Conservation (phyloP, 2,888 invertebrate species). For the Phalangium opilio region DNA sequence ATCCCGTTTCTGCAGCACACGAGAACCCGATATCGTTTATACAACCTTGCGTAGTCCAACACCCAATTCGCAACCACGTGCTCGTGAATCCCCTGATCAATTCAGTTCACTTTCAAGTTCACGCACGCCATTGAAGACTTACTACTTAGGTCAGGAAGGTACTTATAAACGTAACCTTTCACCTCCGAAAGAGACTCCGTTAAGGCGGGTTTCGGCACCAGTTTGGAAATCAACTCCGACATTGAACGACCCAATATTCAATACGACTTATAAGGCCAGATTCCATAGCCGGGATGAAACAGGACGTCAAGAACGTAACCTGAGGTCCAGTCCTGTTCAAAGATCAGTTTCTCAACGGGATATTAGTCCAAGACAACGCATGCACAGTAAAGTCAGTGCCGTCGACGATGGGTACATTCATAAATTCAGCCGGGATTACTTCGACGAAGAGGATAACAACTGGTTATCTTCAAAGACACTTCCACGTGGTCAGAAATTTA, state of each 20-base stretch:
- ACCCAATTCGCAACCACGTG: background rate
- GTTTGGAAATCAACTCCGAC: slow-evolving; percentile 3
- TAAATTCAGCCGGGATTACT: background rate
- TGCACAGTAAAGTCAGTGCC: too few relatives aligned
- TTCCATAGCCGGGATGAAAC: background rate
- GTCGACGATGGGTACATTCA: too few relatives aligned
- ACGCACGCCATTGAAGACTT: slow-evolving; percentile 1
- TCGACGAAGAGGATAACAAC: background rate
- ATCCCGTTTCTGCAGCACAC: background rate
- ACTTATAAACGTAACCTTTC: background rate
- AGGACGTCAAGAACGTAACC: background rate
- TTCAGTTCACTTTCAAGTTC: background rate
- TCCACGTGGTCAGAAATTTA: background rate
- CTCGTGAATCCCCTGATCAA: background rate
- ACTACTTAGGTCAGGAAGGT: background rate
- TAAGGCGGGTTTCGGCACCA: background rate
- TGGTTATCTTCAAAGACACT: background rate
- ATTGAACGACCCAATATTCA: background rate
- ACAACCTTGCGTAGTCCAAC: background rate
- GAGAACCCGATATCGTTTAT: background rate
- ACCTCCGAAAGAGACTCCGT: background rate
- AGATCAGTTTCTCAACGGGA: background rate
- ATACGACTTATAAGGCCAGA: too few relatives aligned
- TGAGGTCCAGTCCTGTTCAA: background rate
- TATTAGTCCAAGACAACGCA: background rate